Evolutionary conservation across 2,888 invertebrate genomes (phyloP).

Genomic region (Carabus problematicus): DNA sequence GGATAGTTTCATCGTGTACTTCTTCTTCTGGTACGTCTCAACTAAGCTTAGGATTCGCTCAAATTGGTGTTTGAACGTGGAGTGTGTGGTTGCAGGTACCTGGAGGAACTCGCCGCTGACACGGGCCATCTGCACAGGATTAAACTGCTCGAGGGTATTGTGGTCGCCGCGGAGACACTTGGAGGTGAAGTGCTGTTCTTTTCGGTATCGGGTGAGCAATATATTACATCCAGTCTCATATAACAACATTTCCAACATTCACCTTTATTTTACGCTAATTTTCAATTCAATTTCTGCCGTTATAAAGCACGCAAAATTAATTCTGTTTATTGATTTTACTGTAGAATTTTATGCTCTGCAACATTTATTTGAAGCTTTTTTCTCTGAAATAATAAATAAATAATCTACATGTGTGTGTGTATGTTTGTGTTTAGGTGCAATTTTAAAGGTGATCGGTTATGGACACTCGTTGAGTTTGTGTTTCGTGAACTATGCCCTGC

Average conservation of each 20-base stretch:
- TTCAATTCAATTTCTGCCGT: too few relatives aligned
- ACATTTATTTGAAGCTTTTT: too few relatives aligned
- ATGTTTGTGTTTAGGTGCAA: constrained; percentile 65
- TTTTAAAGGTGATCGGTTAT: constrained; percentile 80
- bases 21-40: constrained; percentile 76
- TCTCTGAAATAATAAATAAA: too few relatives aligned
- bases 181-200: constrained; percentile 82
- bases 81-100: constrained; percentile 64
- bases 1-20: constrained; percentile 83
- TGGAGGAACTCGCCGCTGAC: constrained; percentile 75
- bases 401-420: too few relatives aligned
- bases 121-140: constrained; percentile 70
- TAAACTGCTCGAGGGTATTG: constrained; percentile 80
- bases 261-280: too few relatives aligned
- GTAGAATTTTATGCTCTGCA: too few relatives aligned
- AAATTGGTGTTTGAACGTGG: not conserved
- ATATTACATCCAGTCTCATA: constrained; percentile 50
- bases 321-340: too few relatives aligned
- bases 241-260: constrained; percentile 7
- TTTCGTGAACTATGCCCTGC: constrained; percentile 76
- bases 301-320: too few relatives aligned
- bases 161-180: constrained; percentile 80
- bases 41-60: not conserved
- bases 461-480: constrained; percentile 79
- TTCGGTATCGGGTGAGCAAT: constrained; percentile 67